A percentile compares a stretch with the other conserved stretches of the same genome.
Evolutionary conservation across 1,140 invertebrate genomes (phyloP).

Genomic region (Euura saliciscinereae): DNA sequence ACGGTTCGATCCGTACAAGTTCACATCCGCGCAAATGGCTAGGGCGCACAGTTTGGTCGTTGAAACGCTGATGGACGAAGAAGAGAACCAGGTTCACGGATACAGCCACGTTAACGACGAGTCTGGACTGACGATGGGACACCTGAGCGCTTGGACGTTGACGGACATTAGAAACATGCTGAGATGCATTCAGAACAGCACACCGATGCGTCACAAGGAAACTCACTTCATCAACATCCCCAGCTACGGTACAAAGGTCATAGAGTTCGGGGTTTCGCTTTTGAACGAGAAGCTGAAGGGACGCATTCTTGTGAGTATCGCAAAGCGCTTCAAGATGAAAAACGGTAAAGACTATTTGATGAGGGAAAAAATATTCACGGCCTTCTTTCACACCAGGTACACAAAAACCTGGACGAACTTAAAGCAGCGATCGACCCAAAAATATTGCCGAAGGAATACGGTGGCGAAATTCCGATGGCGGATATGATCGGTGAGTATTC

Average conservation of each 20-base stretch:
- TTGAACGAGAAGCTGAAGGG: constrained; percentile 82
- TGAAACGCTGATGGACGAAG: constrained; percentile 79
- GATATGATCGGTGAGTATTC: constrained; percentile 75
- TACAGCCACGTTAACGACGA: constrained; percentile 86
- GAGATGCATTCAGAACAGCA: constrained; percentile 82
- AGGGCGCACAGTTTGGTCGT: constrained; percentile 76
- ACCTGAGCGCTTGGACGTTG: constrained; percentile 81
- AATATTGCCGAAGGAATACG: constrained; percentile 86
- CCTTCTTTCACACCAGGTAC: constrained; percentile 62
- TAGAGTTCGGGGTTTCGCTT: constrained; percentile 78
- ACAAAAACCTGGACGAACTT: constrained; percentile 73
- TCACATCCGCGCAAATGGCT: constrained; percentile 77
- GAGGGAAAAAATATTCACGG: neutral
- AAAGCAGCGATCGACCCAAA: constrained; percentile 71
- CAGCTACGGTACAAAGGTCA: constrained; percentile 74
- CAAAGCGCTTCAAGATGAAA: neutral
- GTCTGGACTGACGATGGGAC: constrained; percentile 80
- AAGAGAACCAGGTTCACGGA: constrained; percentile 77
- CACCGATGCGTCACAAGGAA: constrained; percentile 86
- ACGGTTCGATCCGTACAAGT: constrained; percentile 76
- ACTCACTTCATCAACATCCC: constrained; percentile 86
- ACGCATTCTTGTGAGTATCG: constrained; percentile 70
- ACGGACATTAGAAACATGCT: constrained; percentile 78
- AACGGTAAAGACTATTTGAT: too few relatives aligned
- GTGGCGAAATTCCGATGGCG: constrained; percentile 75